Conservation (phyloP, 2,888 invertebrate species). For the Sarcophaga rosellei region DNA sequence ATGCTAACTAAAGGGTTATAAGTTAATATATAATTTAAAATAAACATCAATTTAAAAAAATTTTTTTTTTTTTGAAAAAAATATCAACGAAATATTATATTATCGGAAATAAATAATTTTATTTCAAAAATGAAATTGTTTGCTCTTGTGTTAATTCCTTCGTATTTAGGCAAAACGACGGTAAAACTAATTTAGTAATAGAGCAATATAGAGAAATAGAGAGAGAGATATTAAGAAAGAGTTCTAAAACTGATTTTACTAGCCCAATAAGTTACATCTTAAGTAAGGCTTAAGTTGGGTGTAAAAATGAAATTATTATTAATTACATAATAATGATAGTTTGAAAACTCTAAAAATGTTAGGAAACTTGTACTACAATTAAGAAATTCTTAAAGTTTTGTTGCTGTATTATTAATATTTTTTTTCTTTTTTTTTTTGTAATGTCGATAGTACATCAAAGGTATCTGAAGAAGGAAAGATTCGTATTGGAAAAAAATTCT, state of each 20-base stretch:
- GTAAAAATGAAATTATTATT: conserved; percentile 47
- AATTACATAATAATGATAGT: conserved; percentile 53
- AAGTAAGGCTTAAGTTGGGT: conserved; percentile 6
- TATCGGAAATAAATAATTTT: not conserved
- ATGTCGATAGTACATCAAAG: conserved; percentile 66
- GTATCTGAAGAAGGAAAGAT: conserved; percentile 67
- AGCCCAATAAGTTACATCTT: conserved; percentile 48
- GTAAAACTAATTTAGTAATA: conserved; percentile 30
- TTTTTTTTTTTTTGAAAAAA: not conserved
- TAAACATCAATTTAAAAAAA: not conserved
- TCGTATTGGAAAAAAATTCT: conserved; percentile 48
- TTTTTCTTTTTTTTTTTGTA: conserved; percentile 20
- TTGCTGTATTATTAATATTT: conserved; percentile 13
- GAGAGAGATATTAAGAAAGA: not conserved
- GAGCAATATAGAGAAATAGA: not conserved
- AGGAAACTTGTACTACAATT: conserved; percentile 65
- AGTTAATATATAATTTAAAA: too few relatives aligned
- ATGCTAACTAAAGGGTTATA: not conserved
- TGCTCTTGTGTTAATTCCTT: conserved; percentile 44
- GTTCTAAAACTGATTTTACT: conserved; percentile 52
- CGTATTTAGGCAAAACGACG: conserved; percentile 11
- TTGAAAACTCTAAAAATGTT: conserved; percentile 58
- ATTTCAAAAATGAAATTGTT: conserved; percentile 16
- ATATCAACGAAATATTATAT: not conserved
- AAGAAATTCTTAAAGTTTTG: conserved; percentile 37